phyloP scores from a whole-genome alignment of 2,888 invertebrate genomes.

The Actias luna region DNA sequence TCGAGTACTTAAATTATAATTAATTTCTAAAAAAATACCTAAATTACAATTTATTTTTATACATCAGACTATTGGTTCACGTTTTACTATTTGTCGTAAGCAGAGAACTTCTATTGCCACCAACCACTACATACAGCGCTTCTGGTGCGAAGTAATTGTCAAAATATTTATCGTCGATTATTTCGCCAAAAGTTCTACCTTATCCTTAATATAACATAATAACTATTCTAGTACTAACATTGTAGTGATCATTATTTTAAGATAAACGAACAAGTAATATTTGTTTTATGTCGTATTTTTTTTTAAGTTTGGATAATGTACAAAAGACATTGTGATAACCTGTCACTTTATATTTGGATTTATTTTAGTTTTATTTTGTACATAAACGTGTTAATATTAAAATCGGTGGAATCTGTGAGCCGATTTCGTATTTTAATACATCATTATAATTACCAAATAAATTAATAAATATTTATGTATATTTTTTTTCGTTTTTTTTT shows the following conservation, averaged over 20 bases:
- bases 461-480: neutral
- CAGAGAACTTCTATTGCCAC: too few species aligned
- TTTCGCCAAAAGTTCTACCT: neutral
- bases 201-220: neutral
- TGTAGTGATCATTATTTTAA: too few species aligned
- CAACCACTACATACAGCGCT: too few species aligned
- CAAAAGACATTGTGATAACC: slow-evolving; percentile 1
- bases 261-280: neutral
- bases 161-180: neutral
- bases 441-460: neutral
- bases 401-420: neutral
- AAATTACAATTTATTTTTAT: too few species aligned
- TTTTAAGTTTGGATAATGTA: neutral
- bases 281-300: neutral
- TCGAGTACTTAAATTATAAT: too few species aligned
- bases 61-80: too few species aligned
- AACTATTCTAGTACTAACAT: too few species aligned
- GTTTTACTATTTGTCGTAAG: too few species aligned
- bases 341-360: neutral
- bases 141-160: too few species aligned
- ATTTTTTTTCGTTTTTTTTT: slow-evolving; percentile 1
- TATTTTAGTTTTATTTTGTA: neutral
- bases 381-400: neutral
- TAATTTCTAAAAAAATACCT: too few species aligned
- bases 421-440: neutral